Evolutionary conservation across 2,113 vertebrate species (phyloP).

Genomic region (Xenus cinereus): DNA sequence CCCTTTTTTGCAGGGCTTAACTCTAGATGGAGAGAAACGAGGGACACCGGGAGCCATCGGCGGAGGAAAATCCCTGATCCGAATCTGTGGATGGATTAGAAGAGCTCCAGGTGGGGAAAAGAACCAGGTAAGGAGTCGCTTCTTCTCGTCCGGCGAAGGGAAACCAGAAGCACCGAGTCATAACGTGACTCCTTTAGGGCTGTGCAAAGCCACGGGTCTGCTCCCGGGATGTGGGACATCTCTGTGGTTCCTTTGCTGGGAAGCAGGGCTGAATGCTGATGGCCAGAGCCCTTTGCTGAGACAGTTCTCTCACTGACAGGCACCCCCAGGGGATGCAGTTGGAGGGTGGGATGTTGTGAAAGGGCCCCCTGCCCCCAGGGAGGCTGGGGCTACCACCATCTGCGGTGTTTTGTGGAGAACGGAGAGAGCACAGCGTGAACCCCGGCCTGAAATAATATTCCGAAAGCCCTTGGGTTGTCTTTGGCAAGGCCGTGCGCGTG

Average conservation of each 20-base stretch:
- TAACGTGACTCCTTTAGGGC: neutral
- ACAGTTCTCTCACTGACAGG: neutral
- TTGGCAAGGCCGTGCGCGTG: neutral
- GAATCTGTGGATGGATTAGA: neutral
- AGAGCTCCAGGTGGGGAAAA: neutral
- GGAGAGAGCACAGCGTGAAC: neutral
- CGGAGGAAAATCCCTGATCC: neutral
- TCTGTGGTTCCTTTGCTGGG: neutral
- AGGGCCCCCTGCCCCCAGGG: neutral
- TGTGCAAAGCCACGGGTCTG: neutral
- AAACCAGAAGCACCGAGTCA: neutral
- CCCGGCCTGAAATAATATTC: neutral
- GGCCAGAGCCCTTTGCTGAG: neutral
- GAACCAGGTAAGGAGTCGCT: neutral
- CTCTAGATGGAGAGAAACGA: neutral
- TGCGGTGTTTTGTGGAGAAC: neutral
- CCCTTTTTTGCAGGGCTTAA: neutral
- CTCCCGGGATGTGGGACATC: neutral
- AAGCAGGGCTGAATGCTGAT: neutral
- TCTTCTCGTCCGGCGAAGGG: neutral
- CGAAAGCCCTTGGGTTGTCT: neutral
- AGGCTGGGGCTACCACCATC: neutral
- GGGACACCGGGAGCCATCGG: neutral
- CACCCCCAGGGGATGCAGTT: neutral
- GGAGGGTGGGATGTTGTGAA: neutral